Conservation (phyloP, 2,797 vertebrate species). For the Phataginus tetradactyla region DNA sequence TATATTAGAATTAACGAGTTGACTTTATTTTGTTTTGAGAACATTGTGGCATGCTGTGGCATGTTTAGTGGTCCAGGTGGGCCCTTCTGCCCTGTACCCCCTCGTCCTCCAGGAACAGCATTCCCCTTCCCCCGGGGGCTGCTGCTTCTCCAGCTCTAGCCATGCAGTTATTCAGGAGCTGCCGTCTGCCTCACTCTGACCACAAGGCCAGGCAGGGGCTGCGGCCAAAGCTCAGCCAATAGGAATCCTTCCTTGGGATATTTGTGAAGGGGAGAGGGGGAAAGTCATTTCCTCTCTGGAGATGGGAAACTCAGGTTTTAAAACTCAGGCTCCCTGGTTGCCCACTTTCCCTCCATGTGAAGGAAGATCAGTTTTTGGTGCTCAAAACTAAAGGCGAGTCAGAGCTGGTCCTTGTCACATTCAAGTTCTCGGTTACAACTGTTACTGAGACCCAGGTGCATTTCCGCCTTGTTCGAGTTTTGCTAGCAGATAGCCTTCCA, state of each 20-base stretch:
- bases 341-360: not conserved
- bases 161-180: not conserved
- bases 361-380: not conserved
- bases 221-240: not conserved
- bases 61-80: not conserved
- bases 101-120: not conserved
- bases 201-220: not conserved
- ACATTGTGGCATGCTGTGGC: not conserved
- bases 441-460: not conserved
- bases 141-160: not conserved
- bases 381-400: not conserved
- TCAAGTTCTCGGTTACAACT: not conserved
- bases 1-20: not conserved
- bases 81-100: not conserved
- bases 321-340: not conserved
- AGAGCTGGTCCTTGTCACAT: not conserved
- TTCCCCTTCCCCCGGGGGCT: not conserved
- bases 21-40: slow-evolving; percentile 6
- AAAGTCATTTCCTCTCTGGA: not conserved
- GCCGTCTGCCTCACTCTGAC: not conserved
- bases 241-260: not conserved
- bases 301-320: not conserved
- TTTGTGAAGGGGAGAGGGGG: not conserved
- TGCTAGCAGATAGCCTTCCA: not conserved
- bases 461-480: not conserved